These are phyloP conservation scores for Ascaphus truei DNA, from an alignment of 2,113 vertebrate genomes.

Conservation along the genomic window DNA sequence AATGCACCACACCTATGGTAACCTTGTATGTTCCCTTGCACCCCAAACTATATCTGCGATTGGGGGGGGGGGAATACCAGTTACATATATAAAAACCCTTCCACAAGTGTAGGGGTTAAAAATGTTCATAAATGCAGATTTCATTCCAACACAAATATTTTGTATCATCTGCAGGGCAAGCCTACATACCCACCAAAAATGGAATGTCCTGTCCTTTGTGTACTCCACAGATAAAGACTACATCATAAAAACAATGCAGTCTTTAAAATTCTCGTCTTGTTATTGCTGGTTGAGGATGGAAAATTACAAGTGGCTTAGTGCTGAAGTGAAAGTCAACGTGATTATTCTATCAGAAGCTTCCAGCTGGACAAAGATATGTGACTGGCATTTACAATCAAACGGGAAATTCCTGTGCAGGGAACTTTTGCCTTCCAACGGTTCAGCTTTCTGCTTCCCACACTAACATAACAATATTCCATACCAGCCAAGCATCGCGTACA, in stretches of 20 bases:
- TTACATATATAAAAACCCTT: too few relatives aligned
- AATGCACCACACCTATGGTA: too few relatives aligned
- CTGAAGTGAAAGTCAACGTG: background rate
- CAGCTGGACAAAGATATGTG: slow-evolving; percentile 31
- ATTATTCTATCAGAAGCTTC: slow-evolving; percentile 24
- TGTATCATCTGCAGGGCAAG: background rate
- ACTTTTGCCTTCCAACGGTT: background rate
- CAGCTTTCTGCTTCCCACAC: background rate
- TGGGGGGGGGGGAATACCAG: too few relatives aligned
- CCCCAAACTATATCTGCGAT: too few relatives aligned
- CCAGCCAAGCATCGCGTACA: background rate
- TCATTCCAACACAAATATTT: slow-evolving; percentile 24
- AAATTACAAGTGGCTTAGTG: slow-evolving; percentile 31
- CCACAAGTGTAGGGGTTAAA: background rate
- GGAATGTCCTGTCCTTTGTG: slow-evolving; percentile 4
- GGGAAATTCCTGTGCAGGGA: slow-evolving; percentile 25
- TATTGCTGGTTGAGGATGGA: background rate
- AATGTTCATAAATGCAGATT: background rate
- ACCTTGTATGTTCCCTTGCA: too few relatives aligned
- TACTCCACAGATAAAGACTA: slow-evolving; percentile 9
- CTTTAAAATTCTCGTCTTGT: background rate
- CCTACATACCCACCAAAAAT: background rate
- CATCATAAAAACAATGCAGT: background rate
- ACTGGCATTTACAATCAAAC: slow-evolving; percentile 12
- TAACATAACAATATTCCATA: slow-evolving; percentile 23